These are phyloP conservation scores for Lepidochitona cinerea DNA, from an alignment of 2,888 invertebrate genomes.

Conservation along the genomic window DNA sequence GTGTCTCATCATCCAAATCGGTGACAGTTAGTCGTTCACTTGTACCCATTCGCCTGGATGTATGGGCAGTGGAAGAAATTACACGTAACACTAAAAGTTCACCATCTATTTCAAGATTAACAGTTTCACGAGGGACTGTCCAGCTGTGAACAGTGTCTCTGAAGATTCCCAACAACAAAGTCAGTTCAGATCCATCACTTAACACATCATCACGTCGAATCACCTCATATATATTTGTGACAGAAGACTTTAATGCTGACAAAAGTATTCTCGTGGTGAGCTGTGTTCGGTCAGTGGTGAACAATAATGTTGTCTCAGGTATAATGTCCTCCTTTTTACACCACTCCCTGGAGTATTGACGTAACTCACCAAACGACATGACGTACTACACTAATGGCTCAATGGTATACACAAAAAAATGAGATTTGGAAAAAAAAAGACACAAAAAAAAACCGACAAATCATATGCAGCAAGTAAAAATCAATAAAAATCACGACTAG, in stretches of 20 bases:
- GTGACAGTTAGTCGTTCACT: neutral
- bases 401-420: too few species aligned
- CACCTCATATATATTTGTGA: neutral
- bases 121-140: neutral
- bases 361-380: neutral
- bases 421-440: too few species aligned
- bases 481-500: too few species aligned
- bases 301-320: neutral
- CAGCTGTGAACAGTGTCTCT: neutral
- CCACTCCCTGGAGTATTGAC: neutral
- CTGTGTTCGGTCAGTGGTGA: neutral
- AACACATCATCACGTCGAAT: neutral
- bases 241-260: neutral
- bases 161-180: neutral
- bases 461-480: too few species aligned
- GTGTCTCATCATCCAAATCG: too few species aligned
- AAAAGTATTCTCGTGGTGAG: neutral
- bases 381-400: neutral
- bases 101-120: neutral
- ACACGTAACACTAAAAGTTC: neutral
- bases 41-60: neutral
- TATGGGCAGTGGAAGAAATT: neutral
- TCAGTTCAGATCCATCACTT: neutral
- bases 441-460: too few species aligned
- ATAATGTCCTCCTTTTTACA: neutral